Conservation (phyloP, 2,888 invertebrate genomes). For the Peribatodes rhomboidaria region DNA sequence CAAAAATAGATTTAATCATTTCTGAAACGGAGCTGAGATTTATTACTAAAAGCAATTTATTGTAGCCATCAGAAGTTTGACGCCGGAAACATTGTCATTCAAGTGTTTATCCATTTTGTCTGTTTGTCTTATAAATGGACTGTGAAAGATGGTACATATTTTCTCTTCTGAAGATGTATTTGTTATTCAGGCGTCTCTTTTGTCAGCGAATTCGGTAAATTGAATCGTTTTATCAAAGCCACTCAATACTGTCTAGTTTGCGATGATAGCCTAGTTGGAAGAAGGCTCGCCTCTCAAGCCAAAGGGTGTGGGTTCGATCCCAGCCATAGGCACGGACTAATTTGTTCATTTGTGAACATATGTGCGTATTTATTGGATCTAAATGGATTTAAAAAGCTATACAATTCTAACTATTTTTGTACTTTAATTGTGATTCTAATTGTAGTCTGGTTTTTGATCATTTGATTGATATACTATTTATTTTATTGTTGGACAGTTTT, state of each 20-base stretch:
- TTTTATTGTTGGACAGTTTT: too few relatives aligned
- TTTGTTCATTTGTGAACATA: too few relatives aligned
- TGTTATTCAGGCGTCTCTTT: conserved; percentile 14
- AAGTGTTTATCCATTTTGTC: conserved; percentile 34
- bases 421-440: too few relatives aligned
- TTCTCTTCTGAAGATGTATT: not conserved
- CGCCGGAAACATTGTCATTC: conserved; percentile 30
- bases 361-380: too few relatives aligned
- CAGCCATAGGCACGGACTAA: too few relatives aligned
- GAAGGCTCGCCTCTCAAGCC: too few relatives aligned
- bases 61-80: conserved; percentile 13
- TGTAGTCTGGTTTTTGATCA: too few relatives aligned
- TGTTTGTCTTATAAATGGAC: conserved; percentile 35
- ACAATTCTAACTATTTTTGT: too few relatives aligned
- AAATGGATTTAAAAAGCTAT: too few relatives aligned
- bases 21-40: conserved; percentile 13
- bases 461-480: too few relatives aligned
- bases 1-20: conserved; percentile 25
- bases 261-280: too few relatives aligned
- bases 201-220: conserved; percentile 7
- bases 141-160: not conserved
- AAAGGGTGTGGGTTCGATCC: too few relatives aligned
- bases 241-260: not conserved
- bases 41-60: conserved; percentile 35
- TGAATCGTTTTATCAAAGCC: conserved; percentile 3